phyloP scores from a whole-genome alignment of 2,113 vertebrate species.

The Talpa occidentalis region DNA sequence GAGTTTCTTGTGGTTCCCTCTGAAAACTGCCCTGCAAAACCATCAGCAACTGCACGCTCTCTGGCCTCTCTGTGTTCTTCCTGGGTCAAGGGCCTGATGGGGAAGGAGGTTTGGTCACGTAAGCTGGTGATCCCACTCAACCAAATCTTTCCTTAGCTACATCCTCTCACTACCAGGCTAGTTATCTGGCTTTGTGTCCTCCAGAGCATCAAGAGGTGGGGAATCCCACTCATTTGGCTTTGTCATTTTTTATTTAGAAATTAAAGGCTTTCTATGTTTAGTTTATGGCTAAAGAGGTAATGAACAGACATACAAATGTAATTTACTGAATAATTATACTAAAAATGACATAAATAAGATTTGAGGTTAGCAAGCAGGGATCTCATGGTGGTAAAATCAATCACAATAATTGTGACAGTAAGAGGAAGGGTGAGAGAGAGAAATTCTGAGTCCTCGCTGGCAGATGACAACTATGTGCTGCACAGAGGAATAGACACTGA shows the following conservation, averaged over 20 bases:
- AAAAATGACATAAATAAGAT: not conserved
- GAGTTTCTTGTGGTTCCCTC: not conserved
- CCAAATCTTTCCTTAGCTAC: not conserved
- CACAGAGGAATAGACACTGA: slow-evolving; percentile 26
- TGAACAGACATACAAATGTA: not conserved
- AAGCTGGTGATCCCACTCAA: not conserved
- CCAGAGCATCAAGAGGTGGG: not conserved
- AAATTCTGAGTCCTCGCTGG: not conserved
- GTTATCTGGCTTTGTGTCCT: not conserved
- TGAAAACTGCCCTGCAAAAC: not conserved
- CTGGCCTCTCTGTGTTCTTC: not conserved
- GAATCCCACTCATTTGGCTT: not conserved
- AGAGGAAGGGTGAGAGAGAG: not conserved
- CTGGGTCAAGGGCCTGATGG: not conserved
- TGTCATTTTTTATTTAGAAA: slow-evolving; percentile 7
- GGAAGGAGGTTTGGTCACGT: not conserved
- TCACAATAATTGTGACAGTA: not conserved
- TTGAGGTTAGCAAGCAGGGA: not conserved
- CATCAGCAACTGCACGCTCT: not conserved
- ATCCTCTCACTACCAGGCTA: not conserved
- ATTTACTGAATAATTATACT: slow-evolving; percentile 2
- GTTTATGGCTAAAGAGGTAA: not conserved
- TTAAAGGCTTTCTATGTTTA: not conserved
- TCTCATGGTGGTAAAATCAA: not conserved
- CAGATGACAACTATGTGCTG: not conserved